A percentile compares a stretch with the other conserved stretches of the same genome.
These are phyloP conservation scores for Marmota monax DNA, from an alignment of 2,113 vertebrate species.

Conservation along the genomic window DNA sequence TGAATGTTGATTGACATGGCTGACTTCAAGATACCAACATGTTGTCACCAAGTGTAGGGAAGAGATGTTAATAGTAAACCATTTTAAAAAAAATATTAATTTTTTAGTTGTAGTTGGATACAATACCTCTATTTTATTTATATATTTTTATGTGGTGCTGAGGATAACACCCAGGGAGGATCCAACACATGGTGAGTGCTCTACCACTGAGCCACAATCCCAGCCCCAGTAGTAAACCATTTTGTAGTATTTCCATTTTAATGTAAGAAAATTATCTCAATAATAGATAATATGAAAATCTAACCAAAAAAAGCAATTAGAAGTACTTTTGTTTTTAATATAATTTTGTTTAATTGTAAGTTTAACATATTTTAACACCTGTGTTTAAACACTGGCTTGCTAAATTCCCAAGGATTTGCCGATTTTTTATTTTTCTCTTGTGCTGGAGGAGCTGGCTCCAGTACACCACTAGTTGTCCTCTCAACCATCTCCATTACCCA, in stretches of 20 bases:
- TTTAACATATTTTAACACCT: background rate
- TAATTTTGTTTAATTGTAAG: background rate
- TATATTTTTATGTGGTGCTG: too few relatives aligned
- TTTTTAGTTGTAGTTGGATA: too few relatives aligned
- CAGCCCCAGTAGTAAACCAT: background rate
- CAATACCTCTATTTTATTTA: too few relatives aligned
- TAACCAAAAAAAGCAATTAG: background rate
- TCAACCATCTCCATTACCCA: background rate
- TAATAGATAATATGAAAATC: background rate
- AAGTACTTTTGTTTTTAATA: conserved; percentile 14
- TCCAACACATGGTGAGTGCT: too few relatives aligned
- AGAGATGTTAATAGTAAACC: too few relatives aligned
- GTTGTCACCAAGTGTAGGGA: background rate
- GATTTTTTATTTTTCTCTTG: background rate
- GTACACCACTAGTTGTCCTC: background rate
- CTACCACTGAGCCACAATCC: too few relatives aligned
- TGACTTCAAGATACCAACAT: background rate
- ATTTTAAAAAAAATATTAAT: too few relatives aligned
- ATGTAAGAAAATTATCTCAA: background rate
- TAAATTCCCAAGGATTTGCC: background rate
- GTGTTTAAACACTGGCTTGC: background rate
- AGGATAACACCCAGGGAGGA: too few relatives aligned
- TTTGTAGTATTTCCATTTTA: background rate
- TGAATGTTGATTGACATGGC: background rate
- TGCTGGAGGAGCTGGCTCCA: background rate